Conservation (phyloP, 2,113 vertebrate species). For the Pitta sordida region DNA sequence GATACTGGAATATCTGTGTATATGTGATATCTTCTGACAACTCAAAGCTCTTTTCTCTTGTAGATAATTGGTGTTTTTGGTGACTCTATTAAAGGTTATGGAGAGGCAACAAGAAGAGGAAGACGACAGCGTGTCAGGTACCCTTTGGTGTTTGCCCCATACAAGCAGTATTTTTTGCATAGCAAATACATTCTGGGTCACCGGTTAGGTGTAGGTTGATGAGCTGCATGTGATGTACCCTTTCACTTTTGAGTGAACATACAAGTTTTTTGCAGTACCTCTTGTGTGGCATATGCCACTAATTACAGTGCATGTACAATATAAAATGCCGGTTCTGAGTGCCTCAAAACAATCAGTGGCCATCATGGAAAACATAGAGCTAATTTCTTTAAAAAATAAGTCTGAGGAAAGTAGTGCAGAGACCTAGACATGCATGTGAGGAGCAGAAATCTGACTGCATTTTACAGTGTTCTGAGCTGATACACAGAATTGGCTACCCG, state of each 20-base stretch:
- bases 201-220: background rate
- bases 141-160: background rate
- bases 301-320: background rate
- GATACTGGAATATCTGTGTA: background rate
- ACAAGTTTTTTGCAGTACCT: background rate
- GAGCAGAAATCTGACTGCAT: background rate
- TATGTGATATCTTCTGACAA: background rate
- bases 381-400: background rate
- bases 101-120: slow-evolving; percentile 86
- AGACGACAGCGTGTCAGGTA: slow-evolving; percentile 92
- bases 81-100: slow-evolving; percentile 89
- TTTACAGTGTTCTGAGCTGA: background rate
- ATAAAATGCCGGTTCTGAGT: background rate
- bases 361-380: background rate
- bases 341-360: background rate
- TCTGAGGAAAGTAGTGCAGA: background rate
- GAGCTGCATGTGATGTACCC: background rate
- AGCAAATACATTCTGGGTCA: background rate
- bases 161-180: background rate
- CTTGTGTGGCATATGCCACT: background rate
- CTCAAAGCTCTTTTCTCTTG: background rate
- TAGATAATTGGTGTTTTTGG: slow-evolving; percentile 90
- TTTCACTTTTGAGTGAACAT: background rate
- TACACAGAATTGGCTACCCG: background rate
- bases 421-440: background rate